Evolutionary conservation across 2,797 vertebrate species (phyloP).

Genomic region (Gadopsis bispinosus): DNA sequence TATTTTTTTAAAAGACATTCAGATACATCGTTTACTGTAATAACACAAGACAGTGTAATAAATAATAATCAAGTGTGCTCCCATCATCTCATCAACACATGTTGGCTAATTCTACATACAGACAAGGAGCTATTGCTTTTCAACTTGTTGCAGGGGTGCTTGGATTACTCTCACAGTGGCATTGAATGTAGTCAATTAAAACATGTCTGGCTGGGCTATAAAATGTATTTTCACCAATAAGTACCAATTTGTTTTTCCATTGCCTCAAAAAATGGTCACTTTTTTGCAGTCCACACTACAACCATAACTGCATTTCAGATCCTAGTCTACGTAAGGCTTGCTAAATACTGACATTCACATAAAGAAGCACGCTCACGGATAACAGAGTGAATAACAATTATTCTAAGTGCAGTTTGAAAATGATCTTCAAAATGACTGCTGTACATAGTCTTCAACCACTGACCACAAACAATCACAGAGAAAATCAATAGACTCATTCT

Average conservation of each 20-base stretch:
- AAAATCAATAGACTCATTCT: conserved; percentile 26
- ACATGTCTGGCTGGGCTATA: neutral
- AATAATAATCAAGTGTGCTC: conserved; percentile 69
- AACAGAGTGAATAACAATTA: conserved; percentile 7
- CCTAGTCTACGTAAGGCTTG: neutral
- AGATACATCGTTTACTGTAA: conserved; percentile 26
- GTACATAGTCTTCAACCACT: conserved; percentile 4
- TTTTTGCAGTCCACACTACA: conserved; percentile 1
- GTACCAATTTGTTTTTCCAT: neutral
- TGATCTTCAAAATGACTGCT: conserved; percentile 1
- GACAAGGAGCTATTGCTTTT: conserved; percentile 35
- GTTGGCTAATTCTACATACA: conserved; percentile 24
- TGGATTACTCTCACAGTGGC: conserved; percentile 5
- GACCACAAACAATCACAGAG: conserved; percentile 40
- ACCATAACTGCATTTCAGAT: conserved; percentile 20
- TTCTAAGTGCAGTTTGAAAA: conserved; percentile 40
- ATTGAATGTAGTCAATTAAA: conserved; percentile 23
- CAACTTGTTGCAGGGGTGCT: conserved; percentile 12
- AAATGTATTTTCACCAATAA: conserved; percentile 15
- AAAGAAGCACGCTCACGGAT: conserved; percentile 8
- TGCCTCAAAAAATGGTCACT: conserved; percentile 8
- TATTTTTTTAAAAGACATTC: conserved; percentile 32
- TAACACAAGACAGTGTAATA: conserved; percentile 67
- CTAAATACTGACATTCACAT: conserved; percentile 34
- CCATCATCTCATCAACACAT: conserved; percentile 29